These are phyloP conservation scores for Xestia xanthographa DNA, from an alignment of 2,888 invertebrate genomes.

Conservation along the genomic window DNA sequence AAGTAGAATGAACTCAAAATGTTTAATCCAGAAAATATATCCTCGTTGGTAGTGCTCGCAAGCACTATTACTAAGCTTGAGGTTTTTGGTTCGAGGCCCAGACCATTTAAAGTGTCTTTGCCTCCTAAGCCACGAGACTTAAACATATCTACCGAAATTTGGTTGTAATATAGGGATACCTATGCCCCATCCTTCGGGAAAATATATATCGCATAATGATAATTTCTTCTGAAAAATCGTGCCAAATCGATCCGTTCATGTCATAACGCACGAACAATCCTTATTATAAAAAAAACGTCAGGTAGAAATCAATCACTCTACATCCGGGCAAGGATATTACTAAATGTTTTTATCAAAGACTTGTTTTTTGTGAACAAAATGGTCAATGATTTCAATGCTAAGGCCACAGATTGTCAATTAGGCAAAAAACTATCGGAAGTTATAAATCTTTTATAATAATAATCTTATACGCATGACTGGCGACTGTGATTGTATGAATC, in stretches of 20 bases:
- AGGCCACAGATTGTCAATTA: slow-evolving; percentile 47
- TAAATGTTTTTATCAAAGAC: slow-evolving; percentile 25
- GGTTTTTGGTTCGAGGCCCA: background rate
- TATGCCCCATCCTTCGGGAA: background rate
- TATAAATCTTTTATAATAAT: slow-evolving; percentile 40
- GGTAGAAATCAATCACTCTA: slow-evolving; percentile 15
- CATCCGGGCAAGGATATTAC: slow-evolving; percentile 45
- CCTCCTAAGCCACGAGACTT: background rate
- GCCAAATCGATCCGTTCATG: too few relatives aligned
- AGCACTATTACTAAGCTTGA: background rate
- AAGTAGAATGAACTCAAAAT: background rate
- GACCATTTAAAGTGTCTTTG: background rate
- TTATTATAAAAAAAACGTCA: background rate
- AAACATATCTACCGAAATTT: background rate
- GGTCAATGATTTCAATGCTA: slow-evolving; percentile 43
- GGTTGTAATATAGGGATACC: background rate
- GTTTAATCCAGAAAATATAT: background rate
- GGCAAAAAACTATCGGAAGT: slow-evolving; percentile 40
- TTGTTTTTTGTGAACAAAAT: slow-evolving; percentile 23
- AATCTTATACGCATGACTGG: slow-evolving; percentile 54
- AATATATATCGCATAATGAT: background rate
- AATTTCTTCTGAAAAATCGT: background rate
- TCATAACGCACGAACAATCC: background rate
- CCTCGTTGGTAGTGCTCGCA: background rate
- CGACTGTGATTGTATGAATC: slow-evolving; percentile 41